These are phyloP conservation scores for Philereme transversata DNA, from an alignment of 2,888 invertebrate species.

Conservation along the genomic window DNA sequence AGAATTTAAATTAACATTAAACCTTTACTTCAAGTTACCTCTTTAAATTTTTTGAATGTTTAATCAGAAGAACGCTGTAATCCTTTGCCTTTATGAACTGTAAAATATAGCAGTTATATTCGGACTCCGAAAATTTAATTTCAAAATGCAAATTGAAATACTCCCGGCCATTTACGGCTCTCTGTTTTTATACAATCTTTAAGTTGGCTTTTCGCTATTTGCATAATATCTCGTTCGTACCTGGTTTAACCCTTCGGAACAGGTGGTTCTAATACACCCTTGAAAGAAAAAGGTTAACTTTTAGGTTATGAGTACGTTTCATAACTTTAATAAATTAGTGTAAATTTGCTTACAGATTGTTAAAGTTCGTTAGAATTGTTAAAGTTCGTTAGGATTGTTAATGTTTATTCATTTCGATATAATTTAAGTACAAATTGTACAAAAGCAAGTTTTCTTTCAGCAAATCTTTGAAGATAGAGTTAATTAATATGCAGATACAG, in stretches of 20 bases:
- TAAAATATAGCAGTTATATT: slow-evolving; percentile 50
- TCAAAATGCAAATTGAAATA: slow-evolving; percentile 58
- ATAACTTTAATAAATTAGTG: slow-evolving; percentile 7
- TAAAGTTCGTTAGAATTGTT: too few species aligned
- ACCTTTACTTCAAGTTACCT: slow-evolving; percentile 37
- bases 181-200: slow-evolving; percentile 37
- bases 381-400: too few species aligned
- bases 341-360: too few species aligned
- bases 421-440: too few species aligned
- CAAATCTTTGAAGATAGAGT: too few species aligned
- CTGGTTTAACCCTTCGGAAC: slow-evolving; percentile 14
- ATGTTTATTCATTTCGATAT: too few species aligned
- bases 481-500: too few species aligned
- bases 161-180: slow-evolving; percentile 30
- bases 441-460: too few species aligned
- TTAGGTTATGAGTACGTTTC: background rate
- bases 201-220: slow-evolving; percentile 35
- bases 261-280: slow-evolving; percentile 9
- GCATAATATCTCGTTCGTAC: slow-evolving; percentile 29
- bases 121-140: slow-evolving; percentile 48
- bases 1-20: slow-evolving; percentile 35
- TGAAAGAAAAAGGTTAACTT: slow-evolving; percentile 6
- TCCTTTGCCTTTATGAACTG: slow-evolving; percentile 55
- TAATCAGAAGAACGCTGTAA: slow-evolving; percentile 44
- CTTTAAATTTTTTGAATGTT: slow-evolving; percentile 41